Conservation (phyloP, 2,797 vertebrate species). For the Sciurus carolinensis region DNA sequence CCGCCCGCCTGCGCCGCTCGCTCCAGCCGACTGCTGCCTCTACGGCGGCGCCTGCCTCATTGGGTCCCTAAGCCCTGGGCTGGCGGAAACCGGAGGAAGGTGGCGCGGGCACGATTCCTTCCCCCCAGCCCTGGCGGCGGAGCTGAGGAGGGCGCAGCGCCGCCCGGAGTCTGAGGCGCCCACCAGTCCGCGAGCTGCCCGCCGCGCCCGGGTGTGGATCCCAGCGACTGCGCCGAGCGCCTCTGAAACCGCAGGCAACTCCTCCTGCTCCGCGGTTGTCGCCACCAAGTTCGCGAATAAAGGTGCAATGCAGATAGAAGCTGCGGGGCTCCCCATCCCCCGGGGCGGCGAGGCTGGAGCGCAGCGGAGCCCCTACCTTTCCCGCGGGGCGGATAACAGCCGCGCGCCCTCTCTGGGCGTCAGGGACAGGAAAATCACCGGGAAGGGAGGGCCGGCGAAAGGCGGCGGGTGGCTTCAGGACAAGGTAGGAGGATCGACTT, state of each 20-base stretch:
- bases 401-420: conserved; percentile 37
- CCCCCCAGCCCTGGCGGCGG: not conserved
- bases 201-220: not conserved
- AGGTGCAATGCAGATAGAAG: not conserved
- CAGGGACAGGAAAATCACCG: conserved; percentile 72
- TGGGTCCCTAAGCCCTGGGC: conserved; percentile 3
- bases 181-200: not conserved
- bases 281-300: not conserved
- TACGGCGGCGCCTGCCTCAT: conserved; percentile 59
- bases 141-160: not conserved
- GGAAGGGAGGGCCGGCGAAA: conserved; percentile 8
- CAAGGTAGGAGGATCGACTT: conserved; percentile 74
- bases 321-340: not conserved
- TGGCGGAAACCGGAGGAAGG: conserved; percentile 40
- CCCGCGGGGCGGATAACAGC: conserved; percentile 4
- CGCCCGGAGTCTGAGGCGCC: not conserved
- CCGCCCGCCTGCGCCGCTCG: not conserved
- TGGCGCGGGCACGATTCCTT: not conserved
- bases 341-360: not conserved
- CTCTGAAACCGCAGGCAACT: not conserved
- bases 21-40: conserved; percentile 36
- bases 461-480: conserved; percentile 72
- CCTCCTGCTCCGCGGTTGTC: not conserved
- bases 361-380: conserved; percentile 63
- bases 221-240: not conserved